These are phyloP conservation scores for Microctonus aethiopoides DNA, from an alignment of 2,888 invertebrate species.

Conservation along the genomic window DNA sequence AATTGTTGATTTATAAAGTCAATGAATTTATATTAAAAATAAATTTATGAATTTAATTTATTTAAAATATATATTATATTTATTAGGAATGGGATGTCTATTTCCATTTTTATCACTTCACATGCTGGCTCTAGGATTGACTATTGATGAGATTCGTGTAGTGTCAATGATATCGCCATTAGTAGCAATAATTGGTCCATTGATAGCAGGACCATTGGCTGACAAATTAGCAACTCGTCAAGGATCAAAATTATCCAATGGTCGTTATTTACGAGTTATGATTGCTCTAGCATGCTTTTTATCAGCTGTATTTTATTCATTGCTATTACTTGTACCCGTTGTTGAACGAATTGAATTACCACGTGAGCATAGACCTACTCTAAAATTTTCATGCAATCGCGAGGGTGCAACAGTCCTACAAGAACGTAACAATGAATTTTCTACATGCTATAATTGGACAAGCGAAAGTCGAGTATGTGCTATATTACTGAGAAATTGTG, in stretches of 20 bases:
- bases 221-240: slow-evolving; percentile 74
- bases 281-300: slow-evolving; percentile 77
- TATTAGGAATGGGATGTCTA: slow-evolving; percentile 86
- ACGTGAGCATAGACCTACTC: slow-evolving; percentile 72
- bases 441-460: slow-evolving; percentile 45
- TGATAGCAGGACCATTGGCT: slow-evolving; percentile 81
- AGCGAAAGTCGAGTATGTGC: slow-evolving; percentile 72
- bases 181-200: slow-evolving; percentile 81
- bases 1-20: neutral
- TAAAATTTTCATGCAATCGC: slow-evolving; percentile 79
- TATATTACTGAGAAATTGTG: slow-evolving; percentile 76
- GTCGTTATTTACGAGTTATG: slow-evolving; percentile 76
- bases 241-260: slow-evolving; percentile 69
- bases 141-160: slow-evolving; percentile 78
- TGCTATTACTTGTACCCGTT: slow-evolving; percentile 76
- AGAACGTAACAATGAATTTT: slow-evolving; percentile 63
- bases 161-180: slow-evolving; percentile 85
- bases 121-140: slow-evolving; percentile 80
- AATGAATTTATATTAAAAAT: too few species aligned
- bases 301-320: slow-evolving; percentile 76
- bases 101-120: slow-evolving; percentile 85
- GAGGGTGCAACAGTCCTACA: slow-evolving; percentile 79
- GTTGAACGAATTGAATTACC: slow-evolving; percentile 72
- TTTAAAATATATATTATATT: too few species aligned
- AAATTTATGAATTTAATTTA: too few species aligned